Evolutionary conservation across 2,797 vertebrate genomes (phyloP).

Genomic region (Gambelia wislizenii): DNA sequence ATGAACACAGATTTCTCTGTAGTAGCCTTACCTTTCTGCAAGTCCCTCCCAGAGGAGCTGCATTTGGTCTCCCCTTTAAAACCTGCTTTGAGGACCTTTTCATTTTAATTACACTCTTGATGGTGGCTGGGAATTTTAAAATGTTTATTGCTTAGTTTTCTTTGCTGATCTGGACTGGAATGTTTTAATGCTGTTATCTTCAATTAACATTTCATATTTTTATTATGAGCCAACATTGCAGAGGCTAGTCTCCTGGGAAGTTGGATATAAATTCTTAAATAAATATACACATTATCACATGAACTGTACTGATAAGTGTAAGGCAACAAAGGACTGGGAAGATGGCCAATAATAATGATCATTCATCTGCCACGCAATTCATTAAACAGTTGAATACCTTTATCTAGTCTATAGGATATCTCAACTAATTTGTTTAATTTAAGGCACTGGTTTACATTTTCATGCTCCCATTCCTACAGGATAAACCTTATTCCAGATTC

Average conservation of each 20-base stretch:
- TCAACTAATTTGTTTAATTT: background rate
- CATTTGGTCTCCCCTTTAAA: no score
- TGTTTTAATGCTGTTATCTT: background rate
- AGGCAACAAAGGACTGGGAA: background rate
- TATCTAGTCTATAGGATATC: background rate
- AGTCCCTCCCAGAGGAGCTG: background rate
- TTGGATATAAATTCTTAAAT: background rate
- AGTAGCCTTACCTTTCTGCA: background rate
- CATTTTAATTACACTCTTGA: background rate
- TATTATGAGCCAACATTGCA: background rate
- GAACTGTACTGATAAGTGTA: background rate
- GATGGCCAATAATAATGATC: background rate
- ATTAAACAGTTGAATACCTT: background rate
- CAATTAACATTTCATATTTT: background rate
- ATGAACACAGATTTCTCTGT: background rate
- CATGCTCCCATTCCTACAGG: background rate
- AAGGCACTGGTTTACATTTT: background rate
- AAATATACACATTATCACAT: background rate
- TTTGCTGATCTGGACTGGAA: background rate
- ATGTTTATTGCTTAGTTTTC: background rate
- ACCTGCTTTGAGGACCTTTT: background rate
- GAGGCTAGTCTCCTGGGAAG: background rate
- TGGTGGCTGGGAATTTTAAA: background rate
- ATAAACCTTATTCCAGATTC: background rate
- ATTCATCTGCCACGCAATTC: background rate